Base-by-base conservation (phyloP, 1,140 invertebrate genomes). In the Drosophila nikananu region DNA sequence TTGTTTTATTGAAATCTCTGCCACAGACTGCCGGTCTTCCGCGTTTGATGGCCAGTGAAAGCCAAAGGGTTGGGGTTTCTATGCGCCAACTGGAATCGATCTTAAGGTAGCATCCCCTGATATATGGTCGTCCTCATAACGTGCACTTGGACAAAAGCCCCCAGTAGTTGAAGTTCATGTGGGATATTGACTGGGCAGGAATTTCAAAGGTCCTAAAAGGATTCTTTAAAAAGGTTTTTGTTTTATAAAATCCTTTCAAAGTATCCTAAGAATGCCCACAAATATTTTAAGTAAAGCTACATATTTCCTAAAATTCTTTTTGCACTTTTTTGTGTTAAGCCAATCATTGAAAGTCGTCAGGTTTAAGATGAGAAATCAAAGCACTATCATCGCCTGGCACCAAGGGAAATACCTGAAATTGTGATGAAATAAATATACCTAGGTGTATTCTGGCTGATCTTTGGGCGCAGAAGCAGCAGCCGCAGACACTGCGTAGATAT, bases 21-120 rank as follows among this genome's bases (percentile, higher is more conserved):
- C 25, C 46, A 80, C 21, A 57, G 83, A 86, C 86, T 89, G 87
- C 86, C 57, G 86, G 86, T 84, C 82, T 90, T 90, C 72, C 87
- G 87, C 86, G 78, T 82, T 86, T 89, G 82, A 90, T 83, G 80
- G 42, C 15, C 37, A 37, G 46, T 52, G 48, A 76, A 58, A 66
- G 62, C 42, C 52, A 37, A 23, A 25, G 23, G 27, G 48, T 19
- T 71, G 49, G 57, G 25, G 35, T 19, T 19, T 54, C 37, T 37
- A 48, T 65, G 13, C 9, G 35, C 25, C 39, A 73, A 74, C 19
- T 35, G 49, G 39, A 63, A 74, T 77, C 70, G 23, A 74, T 61
- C 48, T 61, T 25, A 62, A 39, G 41, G 21, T 5, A 9, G n/a
- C 3, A 17, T 51, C 21, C 46, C 42, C 32, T 32, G 35, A 37